phyloP scores from a whole-genome alignment of 2,888 invertebrate species.

The Ernsta delagoae region DNA sequence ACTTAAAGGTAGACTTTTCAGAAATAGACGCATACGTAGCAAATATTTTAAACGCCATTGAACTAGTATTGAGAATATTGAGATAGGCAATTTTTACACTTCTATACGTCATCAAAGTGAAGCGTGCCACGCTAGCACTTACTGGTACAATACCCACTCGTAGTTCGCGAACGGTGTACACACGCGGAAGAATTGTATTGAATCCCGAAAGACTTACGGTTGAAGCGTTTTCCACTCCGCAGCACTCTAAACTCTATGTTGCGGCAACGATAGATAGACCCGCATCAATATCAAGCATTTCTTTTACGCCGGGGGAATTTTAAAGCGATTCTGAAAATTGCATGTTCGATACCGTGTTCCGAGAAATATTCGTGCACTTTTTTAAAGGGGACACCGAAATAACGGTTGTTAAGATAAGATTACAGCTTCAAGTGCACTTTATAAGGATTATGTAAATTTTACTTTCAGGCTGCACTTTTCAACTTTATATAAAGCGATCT shows the following conservation, averaged over 20 bases:
- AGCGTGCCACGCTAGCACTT: background rate
- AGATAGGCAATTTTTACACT: background rate
- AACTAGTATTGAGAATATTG: background rate
- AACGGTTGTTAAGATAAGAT: slow-evolving; percentile 5
- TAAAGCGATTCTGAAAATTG: slow-evolving; percentile 19
- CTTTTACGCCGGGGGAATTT: slow-evolving; percentile 21
- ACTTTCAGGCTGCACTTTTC: background rate
- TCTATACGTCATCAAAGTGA: background rate
- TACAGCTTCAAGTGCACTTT: background rate
- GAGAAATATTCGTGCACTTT: slow-evolving; percentile 20
- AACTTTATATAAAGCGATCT: background rate
- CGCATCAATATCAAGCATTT: slow-evolving; percentile 34
- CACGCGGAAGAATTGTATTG: slow-evolving; percentile 29
- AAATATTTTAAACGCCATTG: background rate
- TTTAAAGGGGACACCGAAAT: slow-evolving; percentile 3
- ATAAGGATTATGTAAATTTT: background rate
- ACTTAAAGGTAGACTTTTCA: too few relatives aligned
- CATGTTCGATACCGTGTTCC: slow-evolving; percentile 6
- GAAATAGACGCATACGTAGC: too few relatives aligned
- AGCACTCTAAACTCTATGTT: slow-evolving; percentile 16
- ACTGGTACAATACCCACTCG: slow-evolving; percentile 4
- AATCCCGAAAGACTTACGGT: slow-evolving; percentile 28
- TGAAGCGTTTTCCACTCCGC: slow-evolving; percentile 23
- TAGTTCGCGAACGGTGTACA: background rate
- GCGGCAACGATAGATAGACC: slow-evolving; percentile 33